Percentiles rank a stretch among this genome's conserved stretches.
Evolutionary conservation across 2,797 vertebrate genomes (phyloP).

Genomic region (Anguilla obscura): DNA sequence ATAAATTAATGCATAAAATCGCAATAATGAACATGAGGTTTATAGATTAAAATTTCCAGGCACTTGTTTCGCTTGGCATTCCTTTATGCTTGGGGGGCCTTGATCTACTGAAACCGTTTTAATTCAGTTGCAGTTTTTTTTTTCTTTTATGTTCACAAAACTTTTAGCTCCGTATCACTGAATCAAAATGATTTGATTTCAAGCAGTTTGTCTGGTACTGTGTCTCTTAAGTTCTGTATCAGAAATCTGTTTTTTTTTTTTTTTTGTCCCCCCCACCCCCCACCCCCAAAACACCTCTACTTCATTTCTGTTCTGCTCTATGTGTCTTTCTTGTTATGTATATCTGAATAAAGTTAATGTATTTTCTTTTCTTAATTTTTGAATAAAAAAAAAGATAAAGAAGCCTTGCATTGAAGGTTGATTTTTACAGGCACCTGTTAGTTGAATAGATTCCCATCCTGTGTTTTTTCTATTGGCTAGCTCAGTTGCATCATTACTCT

Average conservation of each 20-base stretch:
- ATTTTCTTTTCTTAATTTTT: slow-evolving; percentile 72
- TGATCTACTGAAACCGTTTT: slow-evolving; percentile 64
- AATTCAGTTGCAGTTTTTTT: slow-evolving; percentile 50
- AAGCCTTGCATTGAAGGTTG: slow-evolving; percentile 27
- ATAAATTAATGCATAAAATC: slow-evolving; percentile 65
- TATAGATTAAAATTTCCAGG: slow-evolving; percentile 64
- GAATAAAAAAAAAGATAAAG: slow-evolving; percentile 72
- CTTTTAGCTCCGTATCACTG: slow-evolving; percentile 62
- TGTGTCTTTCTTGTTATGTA: slow-evolving; percentile 79
- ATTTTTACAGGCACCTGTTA: slow-evolving; percentile 34
- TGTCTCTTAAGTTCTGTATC: slow-evolving; percentile 76
- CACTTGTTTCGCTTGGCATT: slow-evolving; percentile 73
- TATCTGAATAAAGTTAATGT: slow-evolving; percentile 73
- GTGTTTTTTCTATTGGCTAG: neutral
- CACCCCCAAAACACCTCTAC: slow-evolving; percentile 72
- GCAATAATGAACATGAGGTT: slow-evolving; percentile 78
- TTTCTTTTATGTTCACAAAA: slow-evolving; percentile 50
- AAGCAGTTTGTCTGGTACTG: slow-evolving; percentile 61
- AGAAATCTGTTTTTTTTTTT: slow-evolving; percentile 79
- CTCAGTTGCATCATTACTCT: neutral
- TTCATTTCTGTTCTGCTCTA: slow-evolving; percentile 78
- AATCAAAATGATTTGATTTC: slow-evolving; percentile 54
- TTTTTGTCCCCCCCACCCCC: neutral
- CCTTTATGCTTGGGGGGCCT: slow-evolving; percentile 70
- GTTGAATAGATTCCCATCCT: neutral